A percentile compares a stretch with the other conserved stretches of the same genome.
Conservation (phyloP, 1,140 invertebrate genomes). For the Magallana gigas region DNA sequence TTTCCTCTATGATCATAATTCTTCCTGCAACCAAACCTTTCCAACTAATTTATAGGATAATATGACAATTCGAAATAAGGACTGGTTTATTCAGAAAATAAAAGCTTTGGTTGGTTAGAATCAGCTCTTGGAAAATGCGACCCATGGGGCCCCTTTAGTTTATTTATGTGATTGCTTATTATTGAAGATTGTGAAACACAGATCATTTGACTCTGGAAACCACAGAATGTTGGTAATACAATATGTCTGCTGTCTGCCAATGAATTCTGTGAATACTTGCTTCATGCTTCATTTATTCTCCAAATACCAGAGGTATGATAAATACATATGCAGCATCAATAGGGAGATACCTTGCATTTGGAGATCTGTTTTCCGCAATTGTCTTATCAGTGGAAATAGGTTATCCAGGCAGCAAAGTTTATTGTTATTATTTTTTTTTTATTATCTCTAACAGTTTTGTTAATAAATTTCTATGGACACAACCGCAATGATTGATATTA, state of each 20-base stretch:
- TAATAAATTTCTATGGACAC: too few relatives aligned
- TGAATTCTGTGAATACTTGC: constrained; percentile 11
- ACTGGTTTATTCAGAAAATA: too few relatives aligned
- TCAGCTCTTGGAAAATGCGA: background rate
- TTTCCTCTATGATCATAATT: too few relatives aligned
- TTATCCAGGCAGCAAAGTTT: too few relatives aligned
- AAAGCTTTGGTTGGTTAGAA: background rate
- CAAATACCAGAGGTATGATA: background rate
- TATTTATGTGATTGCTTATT: constrained; percentile 25
- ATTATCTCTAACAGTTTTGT: too few relatives aligned
- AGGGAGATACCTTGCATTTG: background rate
- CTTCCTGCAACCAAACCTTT: too few relatives aligned
- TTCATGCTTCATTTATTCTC: constrained; percentile 10
- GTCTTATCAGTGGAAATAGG: too few relatives aligned
- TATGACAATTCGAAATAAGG: background rate
- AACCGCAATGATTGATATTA: too few relatives aligned
- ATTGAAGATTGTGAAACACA: background rate
- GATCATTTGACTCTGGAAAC: background rate
- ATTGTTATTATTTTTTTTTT: too few relatives aligned
- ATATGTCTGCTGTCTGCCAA: constrained; percentile 5
- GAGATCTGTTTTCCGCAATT: background rate
- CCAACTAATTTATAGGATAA: background rate
- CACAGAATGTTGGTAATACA: constrained; percentile 1
- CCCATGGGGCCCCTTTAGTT: background rate
- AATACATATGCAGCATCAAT: background rate